These are phyloP conservation scores for Choristoneura rosaceana DNA, from an alignment of 2,888 invertebrate genomes.

Conservation along the genomic window DNA sequence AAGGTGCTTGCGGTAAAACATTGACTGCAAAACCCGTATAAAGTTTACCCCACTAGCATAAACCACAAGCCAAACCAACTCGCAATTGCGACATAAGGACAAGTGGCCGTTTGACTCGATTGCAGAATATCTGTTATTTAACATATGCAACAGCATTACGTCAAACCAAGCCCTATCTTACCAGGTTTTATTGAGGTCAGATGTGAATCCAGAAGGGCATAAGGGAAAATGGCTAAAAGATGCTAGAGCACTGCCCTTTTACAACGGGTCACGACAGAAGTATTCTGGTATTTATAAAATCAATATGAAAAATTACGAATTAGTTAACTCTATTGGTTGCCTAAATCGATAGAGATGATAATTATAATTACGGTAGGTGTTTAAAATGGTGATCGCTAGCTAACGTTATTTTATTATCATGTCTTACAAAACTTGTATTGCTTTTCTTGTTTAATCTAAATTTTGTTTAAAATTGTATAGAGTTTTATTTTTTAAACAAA, in stretches of 20 bases:
- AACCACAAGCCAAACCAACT: conserved; percentile 10
- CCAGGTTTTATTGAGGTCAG: neutral
- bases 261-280: neutral
- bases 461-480: too few species aligned
- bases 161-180: neutral
- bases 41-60: conserved; percentile 6
- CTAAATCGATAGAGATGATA: too few species aligned
- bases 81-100: conserved; percentile 18
- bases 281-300: neutral
- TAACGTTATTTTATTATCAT: too few species aligned
- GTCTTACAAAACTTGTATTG: too few species aligned
- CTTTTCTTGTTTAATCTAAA: too few species aligned
- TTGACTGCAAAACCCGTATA: neutral
- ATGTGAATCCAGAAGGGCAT: neutral
- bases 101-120: conserved; percentile 26
- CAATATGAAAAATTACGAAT: too few species aligned
- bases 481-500: too few species aligned
- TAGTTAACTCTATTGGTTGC: too few species aligned
- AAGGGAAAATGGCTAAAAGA: neutral
- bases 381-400: too few species aligned
- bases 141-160: conserved; percentile 18
- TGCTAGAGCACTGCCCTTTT: neutral
- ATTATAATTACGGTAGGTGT: too few species aligned
- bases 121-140: conserved; percentile 27
- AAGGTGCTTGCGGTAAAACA: too few species aligned